Evolutionary conservation across 92 coral and sea anemone species (phyloP), one percentile per base, ranked within the genome.

Genomic region (Galaxea fascicularis): DNA sequence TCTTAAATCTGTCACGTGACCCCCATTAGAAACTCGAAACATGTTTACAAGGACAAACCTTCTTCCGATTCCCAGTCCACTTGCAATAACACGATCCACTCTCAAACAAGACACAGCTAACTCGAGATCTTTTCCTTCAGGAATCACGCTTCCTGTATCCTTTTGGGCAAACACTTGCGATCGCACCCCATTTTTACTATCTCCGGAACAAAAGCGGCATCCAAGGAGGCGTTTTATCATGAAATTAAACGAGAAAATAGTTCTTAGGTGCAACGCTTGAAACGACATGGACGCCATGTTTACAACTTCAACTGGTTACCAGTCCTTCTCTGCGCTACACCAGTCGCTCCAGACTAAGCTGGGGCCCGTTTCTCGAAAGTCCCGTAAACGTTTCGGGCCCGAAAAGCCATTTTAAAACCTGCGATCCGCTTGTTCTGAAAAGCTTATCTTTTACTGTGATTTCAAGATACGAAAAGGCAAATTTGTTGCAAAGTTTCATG

Each of bases 61-160:
- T 90, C 93, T 86, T 64, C 90, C 93, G 26, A 90, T 79, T 4
- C 93, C 93, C 4, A 90, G 77, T 41, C 87, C 93, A 53, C 90
- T 84, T 30, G 93, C 90, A 0, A 85, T 73, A 4, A 90, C 93
- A 44, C 93, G 80, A 44, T 90, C 93, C 52, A 90, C 87, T 66
- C 93, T 86, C 15, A 86, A 84, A 70, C 83, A 81, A 22, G 90
- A 65, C 69, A 90, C 88, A 56, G 82, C 88, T 58, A 90, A 81
- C 21, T 80, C 73, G 26, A 90, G 89, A 18, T 67, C 44, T 86
- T 82, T 90, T 27, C 85, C 90, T 11, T 69, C 21, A 57, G 44
- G 75, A 65, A n/a, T 17, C 18, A 4, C 51, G 17, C 31, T n/a
- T 29, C 39, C 84, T 29, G n/a, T 11, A 27, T n/a, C 17, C 41